Evolutionary conservation across 2,888 invertebrate genomes (phyloP), one percentile per base, ranked within the genome.

Genomic region (Muschampia plurimacula): DNA sequence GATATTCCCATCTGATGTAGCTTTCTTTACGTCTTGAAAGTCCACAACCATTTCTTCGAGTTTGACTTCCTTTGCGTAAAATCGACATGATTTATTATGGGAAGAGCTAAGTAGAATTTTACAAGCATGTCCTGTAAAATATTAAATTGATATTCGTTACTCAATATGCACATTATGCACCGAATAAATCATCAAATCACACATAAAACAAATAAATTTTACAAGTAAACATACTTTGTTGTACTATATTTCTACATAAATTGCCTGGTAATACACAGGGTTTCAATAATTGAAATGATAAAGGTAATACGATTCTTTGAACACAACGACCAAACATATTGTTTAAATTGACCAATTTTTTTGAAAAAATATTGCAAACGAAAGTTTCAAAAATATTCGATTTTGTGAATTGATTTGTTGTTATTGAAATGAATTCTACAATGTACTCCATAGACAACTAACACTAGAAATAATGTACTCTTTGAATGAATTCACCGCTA

Each of bases 11-110:
- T 85, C 80, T 4, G 74, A 55, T 70, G 83, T 85, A 44, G 89
- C 91, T 76, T 83, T 86, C 82, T 94, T 86, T 55, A 95, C 94
- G 82, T 93, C 87, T 49, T 91, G 88, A 81, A 86, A 90, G 76
- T 92, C 91, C 60, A 92, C 93, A 76, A 84, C 84, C 73, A 88
- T 78, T 13, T 83, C 80, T 72, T 89, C 86, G n/a, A 80, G 32
- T 57, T 76, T 83, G 2, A 78, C 55, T 78, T 85, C 80, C 60
- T 82, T 80, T 6, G 89, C 85, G 46, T 72, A 72, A 22, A 72
- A 57, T 46, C 72, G 55, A 57, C 67, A 72, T 72, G 36, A 57
- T 57, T 39, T 52, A 52, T 28, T 57, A 5, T 28, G 10, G 4
- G 28, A 57, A 57, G 57, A 12, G 15, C 1, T 28, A 10, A 28